These are phyloP conservation scores for Macaria liturata DNA, from an alignment of 2,888 invertebrate genomes.

Conservation along the genomic window DNA sequence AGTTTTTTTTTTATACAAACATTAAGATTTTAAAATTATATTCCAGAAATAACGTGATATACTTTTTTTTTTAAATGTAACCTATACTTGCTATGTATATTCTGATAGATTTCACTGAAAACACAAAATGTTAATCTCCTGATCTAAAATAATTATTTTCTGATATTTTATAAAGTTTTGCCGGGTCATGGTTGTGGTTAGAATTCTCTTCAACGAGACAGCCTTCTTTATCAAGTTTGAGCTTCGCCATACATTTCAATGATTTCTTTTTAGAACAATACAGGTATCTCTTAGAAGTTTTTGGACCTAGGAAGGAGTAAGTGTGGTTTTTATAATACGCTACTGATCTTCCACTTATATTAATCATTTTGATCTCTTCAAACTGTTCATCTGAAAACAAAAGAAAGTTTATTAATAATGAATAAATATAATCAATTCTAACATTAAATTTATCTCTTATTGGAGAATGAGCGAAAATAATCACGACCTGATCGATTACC, in stretches of 20 bases:
- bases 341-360: slow-evolving; percentile 20
- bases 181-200: slow-evolving; percentile 53
- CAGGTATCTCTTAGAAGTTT: slow-evolving; percentile 56
- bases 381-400: slow-evolving; percentile 1
- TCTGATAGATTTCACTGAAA: background rate
- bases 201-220: slow-evolving; percentile 43
- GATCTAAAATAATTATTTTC: slow-evolving; percentile 17
- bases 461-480: too few relatives aligned
- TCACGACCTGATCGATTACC: too few relatives aligned
- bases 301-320: slow-evolving; percentile 49
- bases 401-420: background rate
- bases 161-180: slow-evolving; percentile 18
- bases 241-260: slow-evolving; percentile 50
- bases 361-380: slow-evolving; percentile 22
- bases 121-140: background rate
- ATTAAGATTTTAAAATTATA: too few relatives aligned
- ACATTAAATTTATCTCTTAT: too few relatives aligned
- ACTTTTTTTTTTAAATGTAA: too few relatives aligned
- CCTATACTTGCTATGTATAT: too few relatives aligned
- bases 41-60: too few relatives aligned
- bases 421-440: too few relatives aligned
- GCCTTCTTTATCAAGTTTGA: slow-evolving; percentile 50
- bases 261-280: slow-evolving; percentile 56
- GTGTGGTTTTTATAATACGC: slow-evolving; percentile 40
- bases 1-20: too few relatives aligned